Evolutionary conservation across 2,113 vertebrate genomes (phyloP), one percentile per base, ranked within the genome.

Genomic region (Ranitomeya imitator): DNA sequence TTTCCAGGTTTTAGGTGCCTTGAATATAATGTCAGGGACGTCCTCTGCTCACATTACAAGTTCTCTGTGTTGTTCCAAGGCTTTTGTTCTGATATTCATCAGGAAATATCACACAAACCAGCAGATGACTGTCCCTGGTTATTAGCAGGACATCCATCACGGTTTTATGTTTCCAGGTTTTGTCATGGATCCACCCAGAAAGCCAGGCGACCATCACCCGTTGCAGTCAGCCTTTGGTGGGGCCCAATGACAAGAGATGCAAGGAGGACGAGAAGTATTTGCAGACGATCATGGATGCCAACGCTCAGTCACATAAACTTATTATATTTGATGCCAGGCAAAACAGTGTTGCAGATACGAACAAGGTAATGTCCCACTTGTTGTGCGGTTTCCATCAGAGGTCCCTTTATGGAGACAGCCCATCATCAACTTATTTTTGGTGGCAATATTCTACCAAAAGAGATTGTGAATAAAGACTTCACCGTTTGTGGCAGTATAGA

Each of bases 121-220:
- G 61, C 61, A 63, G 19, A 63, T 19, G 6, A 5, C 8, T 23
- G 2, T n/a, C n/a, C n/a, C 65, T 67, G 21, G 4, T 13, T 6
- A 7, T 26, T 73, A 73, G 19, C 8, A 57, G 55, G 55, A 71
- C n/a, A 11, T 26, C 12, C 0, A 26, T 57, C 3, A 59, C 57
- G 52, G 54, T 57, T 54, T 54, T 21, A 13, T 54, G 51, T 54
- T 78, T 31, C 52, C 85, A 99, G 98, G 97, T 98, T 26, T 92
- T 99, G 6, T 99, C 97, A 9, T 99, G 98, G 98, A 99, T 99
- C 92, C 98, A 99, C 91, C 98, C 98, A 0, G 98, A 99, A 92
- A 96, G 96, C 90, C 98, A 99, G 92, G 98, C 98, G 26, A 96
- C 98, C 0, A 97, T 99, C 59, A 96, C 96, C 1, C 96, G 98